Conservation (phyloP, 2,113 vertebrate genomes). For the Petromus typicus region DNA sequence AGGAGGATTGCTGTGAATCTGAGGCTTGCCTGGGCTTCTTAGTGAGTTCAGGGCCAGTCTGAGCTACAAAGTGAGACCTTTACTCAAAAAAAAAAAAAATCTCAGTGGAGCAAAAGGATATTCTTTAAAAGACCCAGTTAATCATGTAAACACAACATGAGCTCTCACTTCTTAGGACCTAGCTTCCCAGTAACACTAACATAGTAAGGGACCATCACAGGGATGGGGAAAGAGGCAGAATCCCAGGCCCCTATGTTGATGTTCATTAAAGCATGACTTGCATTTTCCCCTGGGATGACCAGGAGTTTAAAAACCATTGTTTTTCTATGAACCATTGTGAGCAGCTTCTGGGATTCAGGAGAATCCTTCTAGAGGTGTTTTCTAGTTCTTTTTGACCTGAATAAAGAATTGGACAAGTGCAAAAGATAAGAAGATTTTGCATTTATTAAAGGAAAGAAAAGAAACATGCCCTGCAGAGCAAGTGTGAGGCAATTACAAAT, state of each 20-base stretch:
- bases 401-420: neutral
- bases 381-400: neutral
- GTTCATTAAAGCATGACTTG: neutral
- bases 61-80: no score
- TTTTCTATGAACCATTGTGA: neutral
- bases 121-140: neutral
- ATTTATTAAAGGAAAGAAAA: neutral
- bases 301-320: neutral
- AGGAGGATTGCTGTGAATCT: no score
- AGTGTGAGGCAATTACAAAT: neutral
- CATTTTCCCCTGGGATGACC: neutral
- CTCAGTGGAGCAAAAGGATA: neutral
- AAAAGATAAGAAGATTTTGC: neutral
- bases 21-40: no score
- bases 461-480: neutral
- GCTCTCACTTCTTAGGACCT: neutral
- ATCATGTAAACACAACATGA: neutral
- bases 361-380: neutral
- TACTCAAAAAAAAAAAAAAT: no score
- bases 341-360: neutral
- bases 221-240: neutral
- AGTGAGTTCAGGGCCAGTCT: no score
- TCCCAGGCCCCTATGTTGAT: neutral
- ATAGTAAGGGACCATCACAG: neutral
- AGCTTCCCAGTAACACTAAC: neutral